Evolutionary conservation across 2,888 invertebrate genomes (phyloP), one percentile per base, ranked within the genome.

Genomic region (Drosophila testacea): DNA sequence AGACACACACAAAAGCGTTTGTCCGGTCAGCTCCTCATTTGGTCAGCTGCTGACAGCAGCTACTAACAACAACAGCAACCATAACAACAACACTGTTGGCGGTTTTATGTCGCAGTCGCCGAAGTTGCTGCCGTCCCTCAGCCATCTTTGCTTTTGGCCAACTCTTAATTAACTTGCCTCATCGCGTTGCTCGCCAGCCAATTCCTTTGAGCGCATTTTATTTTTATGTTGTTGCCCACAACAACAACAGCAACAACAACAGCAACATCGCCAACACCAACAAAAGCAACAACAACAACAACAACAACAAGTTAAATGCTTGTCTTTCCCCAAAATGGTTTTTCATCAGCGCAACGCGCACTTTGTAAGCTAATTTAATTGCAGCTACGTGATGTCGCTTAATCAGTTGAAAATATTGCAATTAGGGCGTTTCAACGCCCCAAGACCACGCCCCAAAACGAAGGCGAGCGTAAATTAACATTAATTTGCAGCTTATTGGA

Each of bases 331-430:
- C 55, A 81, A 66, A 81, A 61, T 79, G 87, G 63, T 62, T 88
- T 88, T 86, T 71, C 87, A 83, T 71, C 81, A 80, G 56, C 51
- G 63, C 54, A 46, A 7, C 54, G 63, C 64, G 44, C 81, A 80
- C 77, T 79, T 79, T 81, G 79, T 82, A 80, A 69, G 88, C 77
- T 87, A 83, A 83, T 89, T 83, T 83, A 83, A 83, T 83, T 89
- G 84, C 75, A 72, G 82, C 78, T 78, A 83, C 89, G 89, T 83
- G 87, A 72, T 70, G 79, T 74, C 79, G 89, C 70, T 70, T 74
- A 79, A 78, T 79, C 67, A 69, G 75, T 41, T 62, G 60, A 74
- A 79, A 81, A 79, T 77, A 77, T 77, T 77, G 66, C 77, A 76
- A 77, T 76, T 70, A 64, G 80, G 80, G 77, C 77, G 77, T 76